Percentiles rank a stretch among this genome's conserved stretches.
Evolutionary conservation across 2,797 vertebrate genomes (phyloP).

Genomic region (Babyrousa celebensis): DNA sequence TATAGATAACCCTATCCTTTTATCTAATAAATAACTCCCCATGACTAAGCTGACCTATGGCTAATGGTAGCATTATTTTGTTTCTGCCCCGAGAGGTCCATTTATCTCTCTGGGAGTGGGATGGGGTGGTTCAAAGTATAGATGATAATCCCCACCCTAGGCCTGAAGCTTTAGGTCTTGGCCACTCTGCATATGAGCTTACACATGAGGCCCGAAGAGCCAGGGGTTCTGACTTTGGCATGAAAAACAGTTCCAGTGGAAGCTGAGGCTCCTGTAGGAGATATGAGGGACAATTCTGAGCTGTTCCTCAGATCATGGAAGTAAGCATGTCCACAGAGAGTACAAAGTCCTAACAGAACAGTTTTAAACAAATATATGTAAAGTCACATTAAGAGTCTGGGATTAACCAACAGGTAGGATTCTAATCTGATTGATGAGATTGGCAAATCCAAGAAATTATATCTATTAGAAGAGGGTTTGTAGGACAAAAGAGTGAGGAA

Average conservation of each 20-base stretch:
- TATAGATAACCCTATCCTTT: neutral
- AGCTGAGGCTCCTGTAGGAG: neutral
- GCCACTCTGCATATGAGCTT: neutral
- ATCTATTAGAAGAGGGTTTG: neutral
- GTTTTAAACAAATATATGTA: neutral
- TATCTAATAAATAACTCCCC: neutral
- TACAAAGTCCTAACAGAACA: neutral
- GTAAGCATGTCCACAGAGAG: neutral
- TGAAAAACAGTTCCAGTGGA: neutral
- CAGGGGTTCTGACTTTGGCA: neutral
- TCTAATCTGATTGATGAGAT: neutral
- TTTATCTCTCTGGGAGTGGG: neutral
- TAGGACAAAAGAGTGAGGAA: neutral
- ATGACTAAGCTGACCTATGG: neutral
- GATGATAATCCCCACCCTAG: neutral
- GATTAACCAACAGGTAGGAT: neutral
- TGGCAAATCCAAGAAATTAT: neutral
- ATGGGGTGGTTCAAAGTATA: neutral
- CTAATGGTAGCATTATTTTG: neutral
- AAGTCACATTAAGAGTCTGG: neutral
- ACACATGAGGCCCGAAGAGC: neutral
- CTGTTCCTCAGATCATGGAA: neutral
- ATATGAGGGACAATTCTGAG: neutral
- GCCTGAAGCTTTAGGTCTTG: neutral
- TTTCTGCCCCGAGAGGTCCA: neutral